Conservation (phyloP, 2,888 invertebrate genomes). For the Hirtodrosophila confusa region DNA sequence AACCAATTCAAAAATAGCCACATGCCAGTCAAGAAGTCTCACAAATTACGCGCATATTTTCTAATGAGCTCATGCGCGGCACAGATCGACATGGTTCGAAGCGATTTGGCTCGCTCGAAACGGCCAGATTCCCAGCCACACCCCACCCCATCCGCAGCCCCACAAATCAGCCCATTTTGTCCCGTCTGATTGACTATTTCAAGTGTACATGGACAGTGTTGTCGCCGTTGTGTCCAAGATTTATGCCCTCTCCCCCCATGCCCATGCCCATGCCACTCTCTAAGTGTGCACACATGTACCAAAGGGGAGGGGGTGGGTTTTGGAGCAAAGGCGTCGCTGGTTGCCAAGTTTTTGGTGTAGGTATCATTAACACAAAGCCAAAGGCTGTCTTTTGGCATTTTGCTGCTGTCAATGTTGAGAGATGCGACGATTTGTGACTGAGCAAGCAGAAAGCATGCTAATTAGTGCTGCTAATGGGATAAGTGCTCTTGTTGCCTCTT, state of each 20-base stretch:
- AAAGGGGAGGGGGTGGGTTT: constrained; percentile 25
- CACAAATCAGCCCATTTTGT: constrained; percentile 5
- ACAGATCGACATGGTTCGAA: constrained; percentile 68
- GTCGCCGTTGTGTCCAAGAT: constrained; percentile 51
- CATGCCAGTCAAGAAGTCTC: constrained; percentile 36
- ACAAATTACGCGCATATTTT: constrained; percentile 80
- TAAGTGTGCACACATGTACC: constrained; percentile 2
- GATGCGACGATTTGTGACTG: constrained; percentile 68
- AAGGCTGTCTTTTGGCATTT: constrained; percentile 50
- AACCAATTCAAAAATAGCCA: constrained; percentile 69
- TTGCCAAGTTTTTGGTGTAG: constrained; percentile 47
- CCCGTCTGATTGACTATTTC: constrained; percentile 38
- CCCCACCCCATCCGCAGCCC: neutral
- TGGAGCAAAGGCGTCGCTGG: constrained; percentile 31
- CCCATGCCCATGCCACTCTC: neutral
- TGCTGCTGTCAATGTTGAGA: constrained; percentile 71
- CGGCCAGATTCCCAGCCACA: constrained; percentile 11
- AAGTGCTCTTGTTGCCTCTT: constrained; percentile 27
- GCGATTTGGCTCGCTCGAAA: constrained; percentile 44
- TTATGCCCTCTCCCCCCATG: constrained; percentile 51
- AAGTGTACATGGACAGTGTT: constrained; percentile 29
- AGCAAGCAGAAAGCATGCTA: constrained; percentile 51
- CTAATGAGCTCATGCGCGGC: constrained; percentile 77
- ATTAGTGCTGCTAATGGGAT: constrained; percentile 65
- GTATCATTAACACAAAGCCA: constrained; percentile 74